These are phyloP conservation scores for Pelecanus crispus DNA, from an alignment of 2,113 vertebrate genomes.

Conservation along the genomic window DNA sequence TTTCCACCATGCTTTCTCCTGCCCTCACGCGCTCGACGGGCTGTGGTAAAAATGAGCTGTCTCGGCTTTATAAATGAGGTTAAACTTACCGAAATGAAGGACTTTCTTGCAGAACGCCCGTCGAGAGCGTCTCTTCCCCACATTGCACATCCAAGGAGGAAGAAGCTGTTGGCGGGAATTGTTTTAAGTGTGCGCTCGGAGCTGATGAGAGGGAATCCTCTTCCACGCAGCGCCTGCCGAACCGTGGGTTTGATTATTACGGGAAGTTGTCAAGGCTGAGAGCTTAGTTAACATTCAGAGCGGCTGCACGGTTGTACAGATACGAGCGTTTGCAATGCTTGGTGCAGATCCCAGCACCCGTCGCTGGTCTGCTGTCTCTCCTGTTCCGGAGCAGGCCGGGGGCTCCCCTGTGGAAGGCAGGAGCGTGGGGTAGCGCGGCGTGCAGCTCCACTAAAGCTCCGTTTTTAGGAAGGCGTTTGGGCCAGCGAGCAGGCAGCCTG, in stretches of 20 bases:
- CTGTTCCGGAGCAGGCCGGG: rapidly evolving
- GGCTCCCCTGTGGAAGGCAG: neutral
- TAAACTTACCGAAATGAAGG: neutral
- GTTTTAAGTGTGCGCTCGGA: rapidly evolving
- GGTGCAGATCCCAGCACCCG: rapidly evolving
- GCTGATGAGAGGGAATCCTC: neutral
- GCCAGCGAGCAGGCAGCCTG: rapidly evolving
- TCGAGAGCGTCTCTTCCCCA: rapidly evolving
- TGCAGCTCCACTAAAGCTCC: rapidly evolving
- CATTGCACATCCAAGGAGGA: rapidly evolving
- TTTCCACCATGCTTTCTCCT: rapidly evolving
- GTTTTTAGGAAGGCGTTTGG: neutral
- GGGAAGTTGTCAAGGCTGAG: neutral
- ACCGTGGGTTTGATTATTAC: rapidly evolving
- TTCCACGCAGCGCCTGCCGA: rapidly evolving
- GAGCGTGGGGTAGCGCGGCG: neutral
- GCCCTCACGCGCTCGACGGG: rapidly evolving
- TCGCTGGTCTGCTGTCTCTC: too few relatives aligned
- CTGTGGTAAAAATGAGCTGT: rapidly evolving
- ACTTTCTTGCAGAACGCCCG: neutral
- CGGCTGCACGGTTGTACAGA: rapidly evolving
- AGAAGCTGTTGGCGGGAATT: neutral
- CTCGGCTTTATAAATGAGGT: rapidly evolving
- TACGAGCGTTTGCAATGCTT: rapidly evolving
- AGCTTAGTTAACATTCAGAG: rapidly evolving